Evolutionary conservation across 2,888 invertebrate genomes (phyloP), one percentile per base, ranked within the genome.

Genomic region (Tenthredo scrophulariae): DNA sequence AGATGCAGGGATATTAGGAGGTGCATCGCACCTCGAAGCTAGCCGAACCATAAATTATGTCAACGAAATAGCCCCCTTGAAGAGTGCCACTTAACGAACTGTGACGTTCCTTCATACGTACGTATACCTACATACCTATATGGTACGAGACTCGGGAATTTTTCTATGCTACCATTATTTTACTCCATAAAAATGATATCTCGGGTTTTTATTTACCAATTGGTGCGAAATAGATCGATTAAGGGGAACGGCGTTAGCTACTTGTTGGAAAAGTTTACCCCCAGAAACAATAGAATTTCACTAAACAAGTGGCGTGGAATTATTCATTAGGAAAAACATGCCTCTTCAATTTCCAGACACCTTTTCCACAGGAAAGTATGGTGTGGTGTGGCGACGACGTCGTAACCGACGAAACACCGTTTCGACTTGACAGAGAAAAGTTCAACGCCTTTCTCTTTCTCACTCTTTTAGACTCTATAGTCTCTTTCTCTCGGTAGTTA

Each of bases 391-490:
- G 9, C n/a, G 72, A 43, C 72, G 22, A 37, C 72, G 22, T 37
- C 70, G 15, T 43, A 43, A 43, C 46, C 54, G 54, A 46, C 77
- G 77, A 77, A 77, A 77, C 77, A 77, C 54, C 50, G 54, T 77
- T 54, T 26, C 46, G 29, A 54, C 77, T 46, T 77, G 50, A 33
- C 46, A 29, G 29, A 46, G 77, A 77, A 77, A 77, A 77, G 46
- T 40, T 77, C 54, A 46, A 26, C 15, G 77, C 77, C 77, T 77
- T 77, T 77, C 77, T 77, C 77, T 77, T 74, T 43, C 74, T 74
- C 43, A n/a, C 9, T 74, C 40, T 74, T 4, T 43, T 6, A 10
- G 10, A 26, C 3, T 62, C 13, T 37, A 15, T 62, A 10, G 26
- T 67, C 15, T 70, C 37, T n/a, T 70, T 70, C 70, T 70, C 33